A percentile compares a stretch with the other conserved stretches of the same genome.
Evolutionary conservation across 1,140 invertebrate genomes (phyloP).

Genomic region (Periplaneta americana): DNA sequence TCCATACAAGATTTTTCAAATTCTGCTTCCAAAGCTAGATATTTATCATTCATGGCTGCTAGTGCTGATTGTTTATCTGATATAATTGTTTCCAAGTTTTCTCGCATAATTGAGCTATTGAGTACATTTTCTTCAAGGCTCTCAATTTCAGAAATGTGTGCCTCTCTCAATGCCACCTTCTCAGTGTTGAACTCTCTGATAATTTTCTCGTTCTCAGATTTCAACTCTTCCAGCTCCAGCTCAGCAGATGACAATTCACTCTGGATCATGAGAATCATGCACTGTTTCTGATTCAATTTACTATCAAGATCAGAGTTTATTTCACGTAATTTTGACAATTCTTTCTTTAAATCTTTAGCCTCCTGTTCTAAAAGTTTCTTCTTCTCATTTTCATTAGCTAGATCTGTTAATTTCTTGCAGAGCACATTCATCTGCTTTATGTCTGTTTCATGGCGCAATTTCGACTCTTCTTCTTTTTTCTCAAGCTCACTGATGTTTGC

Average conservation of each 20-base stretch:
- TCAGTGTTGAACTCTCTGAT: slow-evolving; percentile 20
- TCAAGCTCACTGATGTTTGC: not conserved
- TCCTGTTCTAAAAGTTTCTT: not conserved
- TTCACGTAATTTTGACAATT: slow-evolving; percentile 17
- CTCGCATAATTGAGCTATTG: not conserved
- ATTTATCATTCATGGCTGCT: slow-evolving; percentile 22
- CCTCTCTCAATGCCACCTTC: slow-evolving; percentile 20
- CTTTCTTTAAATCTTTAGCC: not conserved
- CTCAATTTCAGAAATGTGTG: slow-evolving; percentile 25
- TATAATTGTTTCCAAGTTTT: not conserved
- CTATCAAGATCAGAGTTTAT: slow-evolving; percentile 19
- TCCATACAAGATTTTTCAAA: slow-evolving; percentile 25
- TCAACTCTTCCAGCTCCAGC: slow-evolving; percentile 27
- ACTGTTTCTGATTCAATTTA: slow-evolving; percentile 24
- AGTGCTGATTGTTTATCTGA: slow-evolving; percentile 2
- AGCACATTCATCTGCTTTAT: not conserved
- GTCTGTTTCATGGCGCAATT: not conserved
- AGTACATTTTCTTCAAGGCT: not conserved
- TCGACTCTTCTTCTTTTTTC: not conserved
- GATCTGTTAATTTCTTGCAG: not conserved
- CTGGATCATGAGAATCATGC: slow-evolving; percentile 26
- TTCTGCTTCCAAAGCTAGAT: slow-evolving; percentile 23
- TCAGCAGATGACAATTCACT: slow-evolving; percentile 25
- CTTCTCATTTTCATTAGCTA: not conserved
- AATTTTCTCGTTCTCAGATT: slow-evolving; percentile 27